Evolutionary conservation across 2,797 vertebrate genomes (phyloP).

Genomic region (Cyprinella venusta): DNA sequence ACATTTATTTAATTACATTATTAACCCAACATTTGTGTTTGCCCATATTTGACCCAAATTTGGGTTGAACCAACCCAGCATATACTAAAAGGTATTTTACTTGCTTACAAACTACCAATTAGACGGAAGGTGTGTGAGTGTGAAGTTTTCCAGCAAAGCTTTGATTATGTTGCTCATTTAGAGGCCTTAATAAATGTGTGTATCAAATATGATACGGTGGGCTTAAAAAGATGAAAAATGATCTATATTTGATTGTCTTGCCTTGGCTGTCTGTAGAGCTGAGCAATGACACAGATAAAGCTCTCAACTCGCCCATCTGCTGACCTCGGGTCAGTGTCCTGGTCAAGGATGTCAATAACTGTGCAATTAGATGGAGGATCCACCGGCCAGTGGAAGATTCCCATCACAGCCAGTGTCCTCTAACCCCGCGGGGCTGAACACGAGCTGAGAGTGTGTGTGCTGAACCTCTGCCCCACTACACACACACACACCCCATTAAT

Average conservation of each 20-base stretch:
- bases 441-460: neutral
- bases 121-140: neutral
- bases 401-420: slow-evolving; percentile 1
- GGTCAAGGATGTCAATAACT: slow-evolving; percentile 25
- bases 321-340: slow-evolving; percentile 39
- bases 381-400: slow-evolving; percentile 13
- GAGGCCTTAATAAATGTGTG: neutral
- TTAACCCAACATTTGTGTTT: too few relatives aligned
- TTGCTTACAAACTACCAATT: neutral
- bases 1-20: too few relatives aligned
- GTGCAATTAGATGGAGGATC: slow-evolving; percentile 40
- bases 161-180: neutral
- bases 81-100: neutral
- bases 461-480: neutral
- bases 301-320: neutral
- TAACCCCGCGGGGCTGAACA: slow-evolving; percentile 26
- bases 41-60: too few relatives aligned
- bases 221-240: neutral
- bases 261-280: neutral
- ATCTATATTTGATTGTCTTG: neutral
- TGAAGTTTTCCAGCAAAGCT: neutral
- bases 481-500: slow-evolving; percentile 51
- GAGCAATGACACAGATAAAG: slow-evolving; percentile 12
- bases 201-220: neutral
- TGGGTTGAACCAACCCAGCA: too few relatives aligned